These are phyloP conservation scores for Dione juno DNA, from an alignment of 2,888 invertebrate genomes.

Conservation along the genomic window DNA sequence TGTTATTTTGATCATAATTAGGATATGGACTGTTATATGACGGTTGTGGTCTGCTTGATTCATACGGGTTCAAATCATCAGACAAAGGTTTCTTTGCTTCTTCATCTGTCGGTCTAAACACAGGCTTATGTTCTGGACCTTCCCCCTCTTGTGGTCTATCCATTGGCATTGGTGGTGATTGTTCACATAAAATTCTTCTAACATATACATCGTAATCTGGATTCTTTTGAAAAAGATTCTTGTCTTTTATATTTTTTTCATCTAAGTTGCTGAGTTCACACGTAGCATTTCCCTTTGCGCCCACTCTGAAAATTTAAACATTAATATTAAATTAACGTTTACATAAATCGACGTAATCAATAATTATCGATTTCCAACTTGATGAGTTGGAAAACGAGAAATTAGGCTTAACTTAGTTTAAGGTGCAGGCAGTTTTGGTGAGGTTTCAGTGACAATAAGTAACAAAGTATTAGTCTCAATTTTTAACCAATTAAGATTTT, in stretches of 20 bases:
- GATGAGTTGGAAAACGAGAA: too few relatives aligned
- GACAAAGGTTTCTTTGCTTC: slow-evolving; percentile 61
- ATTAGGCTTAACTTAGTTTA: too few relatives aligned
- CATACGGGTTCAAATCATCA: slow-evolving; percentile 59
- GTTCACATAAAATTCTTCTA: slow-evolving; percentile 70
- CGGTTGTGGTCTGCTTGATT: slow-evolving; percentile 49
- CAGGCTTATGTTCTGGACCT: slow-evolving; percentile 64
- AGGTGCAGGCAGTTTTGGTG: too few relatives aligned
- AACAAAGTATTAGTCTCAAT: too few relatives aligned
- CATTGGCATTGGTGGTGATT: slow-evolving; percentile 69
- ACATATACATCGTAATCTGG: slow-evolving; percentile 77
- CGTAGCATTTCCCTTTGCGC: slow-evolving; percentile 78
- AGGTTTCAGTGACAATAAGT: too few relatives aligned
- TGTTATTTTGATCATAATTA: slow-evolving; percentile 49
- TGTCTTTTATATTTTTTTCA: slow-evolving; percentile 69
- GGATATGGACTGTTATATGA: slow-evolving; percentile 50
- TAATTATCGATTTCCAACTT: too few relatives aligned
- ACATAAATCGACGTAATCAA: not conserved
- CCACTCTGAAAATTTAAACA: slow-evolving; percentile 60
- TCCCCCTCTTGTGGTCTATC: slow-evolving; percentile 55
- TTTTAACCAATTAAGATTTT: too few relatives aligned
- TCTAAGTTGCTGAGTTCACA: slow-evolving; percentile 69
- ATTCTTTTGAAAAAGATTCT: slow-evolving; percentile 60
- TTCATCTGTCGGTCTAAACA: slow-evolving; percentile 67
- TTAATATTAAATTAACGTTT: not conserved